Base-by-base conservation (phyloP, 2,113 vertebrate genomes). In the Rattus norvegicus region DNA sequence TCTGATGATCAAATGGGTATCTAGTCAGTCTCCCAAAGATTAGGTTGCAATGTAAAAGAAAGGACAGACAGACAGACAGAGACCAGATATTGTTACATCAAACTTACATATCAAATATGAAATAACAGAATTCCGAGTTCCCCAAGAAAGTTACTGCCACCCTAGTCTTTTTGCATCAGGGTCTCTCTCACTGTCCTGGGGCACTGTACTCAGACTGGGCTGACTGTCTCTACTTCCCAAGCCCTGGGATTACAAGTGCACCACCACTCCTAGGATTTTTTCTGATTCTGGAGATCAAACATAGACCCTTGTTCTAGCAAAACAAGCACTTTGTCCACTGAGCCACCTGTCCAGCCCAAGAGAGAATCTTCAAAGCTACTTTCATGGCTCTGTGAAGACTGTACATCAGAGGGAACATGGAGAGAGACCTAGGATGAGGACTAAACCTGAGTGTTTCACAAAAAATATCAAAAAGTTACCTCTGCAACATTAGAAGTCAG, bases 391-490 rank as follows among this genome's bases (percentile, higher is more conserved):
- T 28, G 33, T 54, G 77, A 70, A 4, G n/a, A 59, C 54, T 92
- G 17, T 9, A 59, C 26, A 19, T 28, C 39, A 95, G n/a, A 24
- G 20, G 69, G 69, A 70, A 94, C 43, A 89, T 39, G 56, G 49
- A 52, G 61, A 63, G 17, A 90, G 85, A 65, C 33, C 77, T 76
- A 47, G 30, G 13, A 81, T 63, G 39, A 5, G 20, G 59, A 92
- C 79, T 65, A 90, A 73, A 96, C 75, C 36, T 36, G 49, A 80
- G 17, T 22, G 67, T 88, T 49, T 2, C n/a, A 67, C 17, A 43
- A 14, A 6, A 95, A 75, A 90, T 61, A 83, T 72, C 20, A 84
- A 86, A 95, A 95, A 93, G 17, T 12, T 33, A 69, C 19, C 79
- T 77, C 88, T 43, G 88, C 5, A 1, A 77, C 81, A 91, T 76